phyloP scores from a whole-genome alignment of 30 jellyfish, hydroid and myxozoan species.

The Chironex yamaguchii region DNA sequence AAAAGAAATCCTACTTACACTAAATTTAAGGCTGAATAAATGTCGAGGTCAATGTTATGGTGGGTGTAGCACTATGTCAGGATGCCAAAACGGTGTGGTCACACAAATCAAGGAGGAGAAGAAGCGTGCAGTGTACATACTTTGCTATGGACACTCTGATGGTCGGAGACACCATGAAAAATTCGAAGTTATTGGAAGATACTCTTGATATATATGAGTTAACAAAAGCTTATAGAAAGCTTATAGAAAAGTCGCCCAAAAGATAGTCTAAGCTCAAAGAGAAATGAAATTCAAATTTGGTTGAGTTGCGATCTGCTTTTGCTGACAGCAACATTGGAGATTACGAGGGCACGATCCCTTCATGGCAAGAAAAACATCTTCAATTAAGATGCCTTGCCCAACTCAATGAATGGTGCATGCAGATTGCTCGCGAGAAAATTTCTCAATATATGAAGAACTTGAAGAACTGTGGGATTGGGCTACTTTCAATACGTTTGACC shows the following conservation, averaged over 20 bases:
- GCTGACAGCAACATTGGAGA: background rate
- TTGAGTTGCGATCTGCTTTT: background rate
- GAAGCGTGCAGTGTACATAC: background rate
- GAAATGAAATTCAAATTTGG: background rate
- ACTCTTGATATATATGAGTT: background rate
- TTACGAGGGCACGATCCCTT: background rate
- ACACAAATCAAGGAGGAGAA: background rate
- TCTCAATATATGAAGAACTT: background rate
- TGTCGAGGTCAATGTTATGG: background rate
- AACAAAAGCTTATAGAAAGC: no score
- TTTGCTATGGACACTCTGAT: background rate
- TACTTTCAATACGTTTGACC: background rate
- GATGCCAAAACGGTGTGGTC: background rate
- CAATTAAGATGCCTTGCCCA: background rate
- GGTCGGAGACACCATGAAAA: background rate
- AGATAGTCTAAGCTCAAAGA: background rate
- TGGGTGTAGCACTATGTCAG: background rate
- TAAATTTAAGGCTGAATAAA: no score
- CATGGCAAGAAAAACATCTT: background rate
- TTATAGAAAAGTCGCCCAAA: background rate
- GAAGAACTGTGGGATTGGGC: constrained; percentile 18
- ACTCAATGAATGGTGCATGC: background rate
- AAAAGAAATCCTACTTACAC: background rate
- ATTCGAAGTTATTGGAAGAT: background rate
- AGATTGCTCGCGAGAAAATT: background rate